These are phyloP conservation scores for Brachionus rubens DNA, from an alignment of 1,140 invertebrate species.

Conservation along the genomic window DNA sequence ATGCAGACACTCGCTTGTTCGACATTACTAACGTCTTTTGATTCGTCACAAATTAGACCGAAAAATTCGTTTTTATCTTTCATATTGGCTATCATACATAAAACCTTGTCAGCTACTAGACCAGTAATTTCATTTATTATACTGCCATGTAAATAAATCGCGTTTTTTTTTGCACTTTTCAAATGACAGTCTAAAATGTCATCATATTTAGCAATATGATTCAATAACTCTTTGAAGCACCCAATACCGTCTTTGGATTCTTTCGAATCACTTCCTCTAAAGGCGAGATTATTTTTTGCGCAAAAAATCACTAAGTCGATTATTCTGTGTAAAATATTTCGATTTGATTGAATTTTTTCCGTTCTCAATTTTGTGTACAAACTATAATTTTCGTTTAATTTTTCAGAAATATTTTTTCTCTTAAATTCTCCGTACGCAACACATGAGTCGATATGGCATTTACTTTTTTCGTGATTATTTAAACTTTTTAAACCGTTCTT, in stretches of 20 bases:
- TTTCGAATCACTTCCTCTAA: background rate
- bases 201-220: background rate
- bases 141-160: background rate
- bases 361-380: background rate
- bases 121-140: conserved; percentile 3
- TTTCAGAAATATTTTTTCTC: background rate
- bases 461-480: background rate
- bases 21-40: background rate
- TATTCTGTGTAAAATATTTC: background rate
- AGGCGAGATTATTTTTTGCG: conserved; percentile 1
- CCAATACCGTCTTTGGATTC: background rate
- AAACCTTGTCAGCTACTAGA: background rate
- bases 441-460: background rate
- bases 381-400: background rate
- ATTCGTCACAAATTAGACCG: conserved; percentile 2
- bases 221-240: conserved; percentile 6
- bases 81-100: background rate
- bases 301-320: background rate
- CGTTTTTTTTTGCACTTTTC: background rate
- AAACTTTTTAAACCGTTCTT: background rate
- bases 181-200: background rate
- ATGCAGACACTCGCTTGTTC: background rate
- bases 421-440: background rate
- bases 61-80: conserved; percentile 2
- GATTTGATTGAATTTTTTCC: background rate